Evolutionary conservation across 2,888 invertebrate genomes (phyloP), one percentile per base, ranked within the genome.

Genomic region (Galerucella pusilla): DNA sequence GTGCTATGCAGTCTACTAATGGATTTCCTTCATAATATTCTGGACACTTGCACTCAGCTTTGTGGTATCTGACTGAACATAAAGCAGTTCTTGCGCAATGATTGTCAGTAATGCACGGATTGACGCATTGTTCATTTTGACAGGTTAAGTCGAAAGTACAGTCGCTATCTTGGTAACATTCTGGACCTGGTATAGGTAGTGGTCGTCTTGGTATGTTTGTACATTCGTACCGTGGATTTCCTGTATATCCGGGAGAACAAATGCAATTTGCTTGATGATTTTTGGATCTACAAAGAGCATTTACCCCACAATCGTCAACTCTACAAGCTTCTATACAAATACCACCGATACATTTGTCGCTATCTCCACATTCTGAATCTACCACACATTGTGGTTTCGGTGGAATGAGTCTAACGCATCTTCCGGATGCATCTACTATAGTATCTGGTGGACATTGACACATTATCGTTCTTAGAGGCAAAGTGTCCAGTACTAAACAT

Each of bases 401-500:
- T 46, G 80, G 73, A 4, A 88, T 84, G 2, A 66, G 12, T 1
- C 86, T 76, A 78, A 91, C 91, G 86, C 96, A 96, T 78, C 92
- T 92, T 80, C 93, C 94, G 71, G 92, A 92, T 7, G 90, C 90
- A 79, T 94, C 94, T 0, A 93, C 92, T 63, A 94, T 90, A 0
- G 94, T 94, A 77, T 96, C 96, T 59, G 93, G 90, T 16, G 96
- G 94, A 87, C 97, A 97, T 83, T 94, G 92, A 85, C 97, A 97
- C 81, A 96, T 94, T 81, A 96, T 93, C 0, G 96, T 96, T 69
- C 96, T 91, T 78, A 96, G 88, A 2, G 97, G 96, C 64, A 93
- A 85, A 0, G 95, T 93, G 81, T 96, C 94, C 12, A 94, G 89
- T 0, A 95, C 94, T 75, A 92, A 90, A 86, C 97, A 97, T 75